phyloP scores from a whole-genome alignment of 2,113 vertebrate genomes.

The Microcebus griseorufus region DNA sequence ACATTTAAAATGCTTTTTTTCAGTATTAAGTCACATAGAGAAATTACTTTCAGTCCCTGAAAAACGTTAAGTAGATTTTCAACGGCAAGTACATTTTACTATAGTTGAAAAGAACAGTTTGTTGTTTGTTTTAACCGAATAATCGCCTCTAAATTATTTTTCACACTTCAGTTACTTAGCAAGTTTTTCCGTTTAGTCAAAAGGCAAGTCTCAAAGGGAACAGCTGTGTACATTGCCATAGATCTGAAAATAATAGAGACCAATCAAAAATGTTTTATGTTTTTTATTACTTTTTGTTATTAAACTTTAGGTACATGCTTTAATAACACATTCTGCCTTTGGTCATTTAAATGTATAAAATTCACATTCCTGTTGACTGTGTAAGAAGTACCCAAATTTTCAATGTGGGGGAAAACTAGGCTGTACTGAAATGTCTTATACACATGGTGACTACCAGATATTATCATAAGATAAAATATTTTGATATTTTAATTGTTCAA shows the following conservation, averaged over 20 bases:
- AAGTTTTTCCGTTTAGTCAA: not conserved
- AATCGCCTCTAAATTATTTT: not conserved
- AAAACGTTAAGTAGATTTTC: not conserved
- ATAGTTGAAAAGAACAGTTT: not conserved
- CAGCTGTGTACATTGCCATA: not conserved
- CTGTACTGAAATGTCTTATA: not conserved
- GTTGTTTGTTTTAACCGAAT: not conserved
- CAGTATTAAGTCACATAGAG: not conserved
- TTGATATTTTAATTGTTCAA: not conserved
- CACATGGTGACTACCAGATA: not conserved
- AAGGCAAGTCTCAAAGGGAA: not conserved
- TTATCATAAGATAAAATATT: not conserved
- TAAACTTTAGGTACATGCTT: not conserved
- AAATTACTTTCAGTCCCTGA: not conserved
- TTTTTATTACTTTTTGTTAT: not conserved
- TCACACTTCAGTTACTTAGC: not conserved
- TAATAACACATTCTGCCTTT: conserved; percentile 16
- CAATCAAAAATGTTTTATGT: not conserved
- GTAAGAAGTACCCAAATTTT: not conserved
- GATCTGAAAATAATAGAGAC: not conserved
- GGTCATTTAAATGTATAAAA: not conserved
- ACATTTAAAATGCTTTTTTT: not conserved
- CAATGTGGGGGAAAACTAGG: not conserved
- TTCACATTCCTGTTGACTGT: not conserved
- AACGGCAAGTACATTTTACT: not conserved